These are phyloP conservation scores for Lathronympha strigana DNA, from an alignment of 2,888 invertebrate genomes.

Conservation along the genomic window DNA sequence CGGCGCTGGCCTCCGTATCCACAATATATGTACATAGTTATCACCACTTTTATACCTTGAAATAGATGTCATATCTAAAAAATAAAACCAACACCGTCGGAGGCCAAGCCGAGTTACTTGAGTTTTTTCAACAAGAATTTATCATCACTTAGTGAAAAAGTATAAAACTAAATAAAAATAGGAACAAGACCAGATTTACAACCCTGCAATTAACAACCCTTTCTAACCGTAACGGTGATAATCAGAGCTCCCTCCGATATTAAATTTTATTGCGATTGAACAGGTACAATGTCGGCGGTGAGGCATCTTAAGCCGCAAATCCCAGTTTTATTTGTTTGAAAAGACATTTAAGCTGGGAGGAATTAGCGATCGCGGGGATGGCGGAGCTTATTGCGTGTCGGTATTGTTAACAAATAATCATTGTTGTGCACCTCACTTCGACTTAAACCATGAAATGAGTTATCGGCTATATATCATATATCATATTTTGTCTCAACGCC, in stretches of 20 bases:
- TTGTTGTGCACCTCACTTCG: not conserved
- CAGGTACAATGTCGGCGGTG: slow-evolving; percentile 36
- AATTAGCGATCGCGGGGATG: slow-evolving; percentile 37
- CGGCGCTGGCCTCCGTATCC: no score
- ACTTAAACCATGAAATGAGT: no score
- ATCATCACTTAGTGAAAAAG: no score
- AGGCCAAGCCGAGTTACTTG: no score
- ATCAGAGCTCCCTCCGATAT: slow-evolving; percentile 29
- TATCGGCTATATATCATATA: no score
- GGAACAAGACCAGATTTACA: not conserved
- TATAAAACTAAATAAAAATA: no score
- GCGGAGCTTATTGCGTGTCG: slow-evolving; percentile 16
- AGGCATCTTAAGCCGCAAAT: slow-evolving; percentile 47
- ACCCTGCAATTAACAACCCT: slow-evolving; percentile 24
- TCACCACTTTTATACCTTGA: no score
- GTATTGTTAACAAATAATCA: slow-evolving; percentile 21
- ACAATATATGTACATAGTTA: no score
- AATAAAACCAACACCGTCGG: no score
- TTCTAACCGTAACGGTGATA: slow-evolving; percentile 14
- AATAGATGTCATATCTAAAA: no score
- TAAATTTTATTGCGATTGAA: slow-evolving; percentile 38
- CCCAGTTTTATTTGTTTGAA: slow-evolving; percentile 72
- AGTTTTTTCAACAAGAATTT: no score
- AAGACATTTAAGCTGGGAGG: slow-evolving; percentile 59
- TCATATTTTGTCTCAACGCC: no score